Base-by-base conservation (phyloP, 2,888 invertebrate genomes). In the Malacosoma neustria region DNA sequence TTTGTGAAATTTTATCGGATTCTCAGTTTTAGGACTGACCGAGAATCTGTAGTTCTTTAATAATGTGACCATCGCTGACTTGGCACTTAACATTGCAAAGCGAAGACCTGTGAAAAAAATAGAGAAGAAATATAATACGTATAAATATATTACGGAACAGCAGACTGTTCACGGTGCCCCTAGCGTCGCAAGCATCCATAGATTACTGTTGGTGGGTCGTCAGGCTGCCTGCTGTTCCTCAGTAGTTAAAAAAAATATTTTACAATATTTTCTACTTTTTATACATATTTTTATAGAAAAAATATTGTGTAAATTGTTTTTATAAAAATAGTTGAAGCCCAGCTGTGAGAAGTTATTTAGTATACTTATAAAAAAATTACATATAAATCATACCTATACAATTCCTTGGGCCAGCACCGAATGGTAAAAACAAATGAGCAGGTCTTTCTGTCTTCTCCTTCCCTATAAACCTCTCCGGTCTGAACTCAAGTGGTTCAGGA, bases 401-500 rank as follows among this genome's bases (percentile, higher is more conserved):
- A 48, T 85, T 87, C 42, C 87, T 70, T 3, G 87, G 87, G 1
- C 87, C 87, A 36, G 61, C 61, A 3, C 89, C 89, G 57, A 89
- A 89, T 1, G 88, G 85, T 37, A 89, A 46, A 49, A 80, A 89
- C 35, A 85, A 56, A 50, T 84, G 82, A 1, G 87, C 73, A 1
- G 85, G 72, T 39, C 88, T 72, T 7, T 80, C 71, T 13, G 66
- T 65, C 51, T 82, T 88, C 46, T 86, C 87, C 11, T 88, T 87
- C 0, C 77, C 75, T 47, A 79, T 75, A 51, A 89, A 89, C 39
- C 89, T 66, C 41, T 88, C 88, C 0, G 88, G 87, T 32, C 71
- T 72, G 49, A 88, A 88, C 29, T 70, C 65, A 1, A 84, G 59
- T 0, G 90, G 89, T 13, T 89, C 76, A 0, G 88, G 87, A 47